Evolutionary conservation across 1,140 invertebrate genomes (phyloP), one percentile per base, ranked within the genome.

Genomic region (Aphelinus certus): DNA sequence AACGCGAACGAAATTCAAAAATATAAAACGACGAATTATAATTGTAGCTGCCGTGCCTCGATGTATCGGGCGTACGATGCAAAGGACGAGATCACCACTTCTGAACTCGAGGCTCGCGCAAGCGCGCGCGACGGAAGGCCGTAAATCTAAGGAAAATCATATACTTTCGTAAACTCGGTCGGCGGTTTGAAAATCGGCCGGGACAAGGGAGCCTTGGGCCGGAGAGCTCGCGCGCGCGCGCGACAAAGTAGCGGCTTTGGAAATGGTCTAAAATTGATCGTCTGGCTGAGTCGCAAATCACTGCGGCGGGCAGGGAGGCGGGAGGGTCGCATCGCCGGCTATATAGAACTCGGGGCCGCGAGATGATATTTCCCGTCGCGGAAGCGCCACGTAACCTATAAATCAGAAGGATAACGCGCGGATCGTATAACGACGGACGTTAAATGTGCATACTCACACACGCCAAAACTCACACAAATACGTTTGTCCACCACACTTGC

Each of bases 381-480:
- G 58, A 26, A 48, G 51, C 56, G 73, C 42, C 53, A 55, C 67
- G 61, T 76, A 81, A 82, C 80, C 83, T 79, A 84, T 85, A 85
- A 85, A 84, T 84, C 83, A 85, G 80, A 75, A 69, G 83, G 82
- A 83, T 83, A 83, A 85, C 81, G 81, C 80, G 81, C 67, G 66
- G 68, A 71, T 71, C 73, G 62, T 75, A 75, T 71, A 75, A 71
- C 73, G 67, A 64, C n/a, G 60, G 56, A 60, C 65, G 65, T 74
- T 74, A 74, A 67, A 67, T 61, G 42, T 63, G 64, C 43, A 26
- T 26, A 26, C 26, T 26, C 4, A 53, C 4, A 53, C 4, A 4
- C 9, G 51, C 51, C 4, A 6, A 4, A 53, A 53, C 4, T 53
- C 26, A 26, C 26, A 26, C 26, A 26, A 26, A 26, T 26, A 26